These are phyloP conservation scores for Sphenopsis melanotis DNA, from an alignment of 2,797 vertebrate genomes.

Conservation along the genomic window DNA sequence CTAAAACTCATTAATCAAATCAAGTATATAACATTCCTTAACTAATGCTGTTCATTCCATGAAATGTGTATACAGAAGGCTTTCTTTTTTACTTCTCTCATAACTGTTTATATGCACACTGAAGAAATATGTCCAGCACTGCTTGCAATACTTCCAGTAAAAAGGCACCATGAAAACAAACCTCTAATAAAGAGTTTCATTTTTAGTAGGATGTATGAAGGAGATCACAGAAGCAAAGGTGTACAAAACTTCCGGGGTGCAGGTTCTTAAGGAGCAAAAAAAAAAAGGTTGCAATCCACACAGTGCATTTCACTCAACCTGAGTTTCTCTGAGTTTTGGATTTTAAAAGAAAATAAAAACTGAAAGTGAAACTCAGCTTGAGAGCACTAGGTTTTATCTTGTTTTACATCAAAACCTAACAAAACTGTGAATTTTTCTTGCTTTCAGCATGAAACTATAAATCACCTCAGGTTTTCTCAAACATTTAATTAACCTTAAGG, in stretches of 20 bases:
- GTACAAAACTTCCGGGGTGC: not conserved
- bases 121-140: not conserved
- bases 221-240: not conserved
- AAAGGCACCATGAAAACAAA: constrained; percentile 26
- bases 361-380: constrained; percentile 31
- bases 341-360: constrained; percentile 58
- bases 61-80: not conserved
- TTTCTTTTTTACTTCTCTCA: not conserved
- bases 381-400: constrained; percentile 41
- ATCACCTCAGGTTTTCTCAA: constrained; percentile 60
- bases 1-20: constrained; percentile 46
- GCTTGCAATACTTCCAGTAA: not conserved
- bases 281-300: not conserved
- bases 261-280: not conserved
- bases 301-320: not conserved
- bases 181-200: not conserved
- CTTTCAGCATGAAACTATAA: constrained; percentile 62
- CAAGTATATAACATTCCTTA: not conserved
- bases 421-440: constrained; percentile 55
- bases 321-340: not conserved
- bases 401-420: constrained; percentile 58
- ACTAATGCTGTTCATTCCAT: not conserved
- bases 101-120: not conserved
- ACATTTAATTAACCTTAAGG: constrained; percentile 68
- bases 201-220: not conserved